Conservation (phyloP, 1,140 invertebrate genomes). For the Drosophila sp. region DNA sequence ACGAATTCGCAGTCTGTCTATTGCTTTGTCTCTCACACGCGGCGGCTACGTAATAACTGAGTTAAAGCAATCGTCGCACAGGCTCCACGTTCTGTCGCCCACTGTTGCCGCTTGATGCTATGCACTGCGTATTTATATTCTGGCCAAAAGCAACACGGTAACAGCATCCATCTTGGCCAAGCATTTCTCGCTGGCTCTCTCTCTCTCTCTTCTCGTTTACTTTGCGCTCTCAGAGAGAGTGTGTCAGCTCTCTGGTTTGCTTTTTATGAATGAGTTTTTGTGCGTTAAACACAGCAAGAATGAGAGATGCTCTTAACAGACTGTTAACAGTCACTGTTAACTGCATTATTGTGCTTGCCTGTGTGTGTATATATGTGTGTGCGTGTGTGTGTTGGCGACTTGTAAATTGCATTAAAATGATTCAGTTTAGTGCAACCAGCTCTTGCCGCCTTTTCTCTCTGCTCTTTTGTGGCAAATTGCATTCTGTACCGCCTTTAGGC, state of each 20-base stretch:
- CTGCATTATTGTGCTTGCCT: slow-evolving; percentile 4
- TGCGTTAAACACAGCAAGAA: slow-evolving; percentile 58
- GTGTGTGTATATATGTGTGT: background rate
- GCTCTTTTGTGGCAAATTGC: slow-evolving; percentile 24
- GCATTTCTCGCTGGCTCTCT: slow-evolving; percentile 30
- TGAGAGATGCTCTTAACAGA: slow-evolving; percentile 35
- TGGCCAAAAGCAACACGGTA: slow-evolving; percentile 27
- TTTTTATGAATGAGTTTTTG: slow-evolving; percentile 65
- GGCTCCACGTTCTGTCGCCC: slow-evolving; percentile 48
- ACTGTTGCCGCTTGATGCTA: slow-evolving; percentile 69
- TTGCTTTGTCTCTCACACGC: slow-evolving; percentile 47
- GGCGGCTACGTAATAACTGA: slow-evolving; percentile 63
- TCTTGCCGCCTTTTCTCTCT: slow-evolving; percentile 30
- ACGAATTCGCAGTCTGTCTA: slow-evolving; percentile 7
- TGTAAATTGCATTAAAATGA: slow-evolving; percentile 69
- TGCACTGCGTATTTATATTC: slow-evolving; percentile 62
- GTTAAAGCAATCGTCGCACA: slow-evolving; percentile 19
- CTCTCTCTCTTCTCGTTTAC: too few relatives aligned
- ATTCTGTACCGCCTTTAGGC: slow-evolving; percentile 39
- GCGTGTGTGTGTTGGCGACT: slow-evolving; percentile 12
- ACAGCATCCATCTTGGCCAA: slow-evolving; percentile 43
- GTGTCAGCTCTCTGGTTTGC: slow-evolving; percentile 17
- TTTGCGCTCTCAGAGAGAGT: slow-evolving; percentile 9
- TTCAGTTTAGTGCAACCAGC: slow-evolving; percentile 58
- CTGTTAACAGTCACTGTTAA: slow-evolving; percentile 61